Conservation (phyloP, 2,797 vertebrate genomes). For the Takifugu ocellatus region DNA sequence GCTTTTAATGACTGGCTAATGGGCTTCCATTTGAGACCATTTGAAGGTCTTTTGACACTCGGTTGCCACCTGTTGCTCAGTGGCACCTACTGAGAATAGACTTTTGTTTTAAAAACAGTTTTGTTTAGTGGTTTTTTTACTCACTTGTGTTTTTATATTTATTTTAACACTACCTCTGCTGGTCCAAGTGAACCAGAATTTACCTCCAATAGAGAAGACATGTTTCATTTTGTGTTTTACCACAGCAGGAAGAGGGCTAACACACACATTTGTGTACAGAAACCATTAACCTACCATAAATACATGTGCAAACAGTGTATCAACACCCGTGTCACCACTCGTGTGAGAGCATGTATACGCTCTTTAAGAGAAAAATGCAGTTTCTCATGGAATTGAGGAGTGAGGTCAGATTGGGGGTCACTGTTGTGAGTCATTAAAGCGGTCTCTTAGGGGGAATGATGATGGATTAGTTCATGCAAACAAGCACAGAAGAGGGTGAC, state of each 20-base stretch:
- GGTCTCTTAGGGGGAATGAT: slow-evolving; percentile 24
- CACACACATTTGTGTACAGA: slow-evolving; percentile 1
- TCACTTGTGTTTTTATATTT: no score
- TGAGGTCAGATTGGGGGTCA: slow-evolving; percentile 46
- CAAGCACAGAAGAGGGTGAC: slow-evolving; percentile 5
- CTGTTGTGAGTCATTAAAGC: slow-evolving; percentile 15
- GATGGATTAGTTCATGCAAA: slow-evolving; percentile 32
- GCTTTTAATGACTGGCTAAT: no score
- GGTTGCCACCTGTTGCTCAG: no score
- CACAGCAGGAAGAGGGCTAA: background rate
- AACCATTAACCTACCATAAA: slow-evolving; percentile 5
- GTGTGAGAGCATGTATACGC: slow-evolving; percentile 12
- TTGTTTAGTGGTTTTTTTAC: no score
- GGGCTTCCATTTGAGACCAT: no score
- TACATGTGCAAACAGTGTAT: slow-evolving; percentile 14
- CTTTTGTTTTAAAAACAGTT: no score
- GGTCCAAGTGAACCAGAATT: no score
- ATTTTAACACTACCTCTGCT: no score
- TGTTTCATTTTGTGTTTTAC: background rate
- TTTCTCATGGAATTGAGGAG: slow-evolving; percentile 12
- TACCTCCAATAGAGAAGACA: background rate
- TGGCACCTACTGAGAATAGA: no score
- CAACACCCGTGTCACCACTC: slow-evolving; percentile 3
- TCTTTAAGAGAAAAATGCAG: slow-evolving; percentile 9
- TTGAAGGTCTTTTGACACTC: no score